Base-by-base conservation (phyloP, 2,797 vertebrate genomes). In the Acipenser oxyrinchus region DNA sequence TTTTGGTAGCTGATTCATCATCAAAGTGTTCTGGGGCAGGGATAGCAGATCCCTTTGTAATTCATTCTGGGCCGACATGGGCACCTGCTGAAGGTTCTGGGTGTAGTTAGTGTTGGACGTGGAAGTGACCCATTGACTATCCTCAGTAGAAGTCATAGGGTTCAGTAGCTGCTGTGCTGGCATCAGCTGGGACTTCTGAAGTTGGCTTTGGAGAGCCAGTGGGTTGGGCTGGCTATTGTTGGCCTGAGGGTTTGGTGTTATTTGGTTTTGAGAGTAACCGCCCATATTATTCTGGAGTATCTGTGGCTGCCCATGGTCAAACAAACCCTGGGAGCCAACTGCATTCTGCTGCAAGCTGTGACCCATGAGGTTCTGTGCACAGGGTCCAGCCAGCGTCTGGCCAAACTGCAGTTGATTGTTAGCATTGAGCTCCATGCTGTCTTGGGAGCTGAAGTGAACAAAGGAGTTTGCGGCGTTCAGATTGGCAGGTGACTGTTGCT, bases 391-490 rank as follows among this genome's bases (percentile, higher is more conserved):
- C 68, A 73, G 8, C 48, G 70, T 6, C 1, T 78, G 48, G 68
- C 66, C 69, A 57, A 83, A 85, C 51, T 64, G 13, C 50, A 55
- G 50, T 0, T 72, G 57, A 51, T 71, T 53, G 0, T 65, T 66
- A 37, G 37, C 37, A 37, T 37, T 37, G 6, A 53, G 49, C n/a
- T 50, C 13, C 1, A 67, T n/a, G 64, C 51, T 67, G 4, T 60
- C 70, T 1, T 78, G 74, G 48, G 79, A 51, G 1, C 70, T 66
- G 64, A 81, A 71, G 37, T 37, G 37, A 82, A 75, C 66, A 83
- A 76, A 11, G 79, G 64, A 15, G 80, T 60, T 70, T 75, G 77
- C 4, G 81, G 82, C 23, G 84, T 76, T 37, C 37, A 37, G 37
- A 58, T 83, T 76, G 8, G 69, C 73, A 6, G 73, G 63, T 67